These are phyloP conservation scores for Pardalotus punctatus DNA, from an alignment of 2,113 vertebrate genomes.

Conservation along the genomic window DNA sequence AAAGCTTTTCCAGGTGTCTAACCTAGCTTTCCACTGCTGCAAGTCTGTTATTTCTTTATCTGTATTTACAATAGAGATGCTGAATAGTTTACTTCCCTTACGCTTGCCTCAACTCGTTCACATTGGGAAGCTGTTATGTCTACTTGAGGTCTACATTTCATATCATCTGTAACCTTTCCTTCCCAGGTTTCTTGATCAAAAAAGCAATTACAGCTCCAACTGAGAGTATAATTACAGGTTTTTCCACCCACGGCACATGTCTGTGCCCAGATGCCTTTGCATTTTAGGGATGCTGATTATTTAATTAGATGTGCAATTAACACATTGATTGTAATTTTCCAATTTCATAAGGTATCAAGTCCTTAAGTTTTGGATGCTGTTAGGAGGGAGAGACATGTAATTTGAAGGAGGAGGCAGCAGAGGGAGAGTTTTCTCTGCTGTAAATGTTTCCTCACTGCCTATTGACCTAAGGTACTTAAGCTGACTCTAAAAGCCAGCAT, in stretches of 20 bases:
- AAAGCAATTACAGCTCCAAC: conserved; percentile 29
- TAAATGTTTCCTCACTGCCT: conserved; percentile 24
- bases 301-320: conserved; percentile 65
- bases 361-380: background rate
- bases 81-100: background rate
- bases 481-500: background rate
- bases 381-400: conserved; percentile 39
- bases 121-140: background rate
- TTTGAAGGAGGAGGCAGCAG: conserved; percentile 69
- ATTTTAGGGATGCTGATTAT: conserved; percentile 53
- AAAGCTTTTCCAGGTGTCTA: background rate
- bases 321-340: conserved; percentile 59
- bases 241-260: conserved; percentile 15
- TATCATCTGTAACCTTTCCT: background rate
- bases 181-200: background rate
- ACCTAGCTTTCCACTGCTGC: background rate
- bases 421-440: conserved; percentile 69
- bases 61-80: background rate
- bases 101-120: background rate
- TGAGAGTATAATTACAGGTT: conserved; percentile 53
- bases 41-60: background rate
- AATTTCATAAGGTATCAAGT: conserved; percentile 30
- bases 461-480: background rate
- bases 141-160: background rate
- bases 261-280: conserved; percentile 36